Evolutionary conservation across 2,113 vertebrate species (phyloP).

Genomic region (Arvicanthis niloticus): DNA sequence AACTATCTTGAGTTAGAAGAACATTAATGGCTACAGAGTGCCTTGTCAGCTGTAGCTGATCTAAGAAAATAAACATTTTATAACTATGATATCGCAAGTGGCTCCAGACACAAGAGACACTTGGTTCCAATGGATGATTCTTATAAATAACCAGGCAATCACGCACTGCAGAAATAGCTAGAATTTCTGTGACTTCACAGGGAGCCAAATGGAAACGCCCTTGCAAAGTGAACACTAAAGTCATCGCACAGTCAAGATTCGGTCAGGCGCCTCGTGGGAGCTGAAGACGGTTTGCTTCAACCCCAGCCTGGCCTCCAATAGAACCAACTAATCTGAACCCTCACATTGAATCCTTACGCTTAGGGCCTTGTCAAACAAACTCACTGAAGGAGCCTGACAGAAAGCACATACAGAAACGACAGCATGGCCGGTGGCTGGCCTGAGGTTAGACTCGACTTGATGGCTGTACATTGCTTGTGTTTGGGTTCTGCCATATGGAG

Average conservation of each 20-base stretch:
- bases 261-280: not conserved
- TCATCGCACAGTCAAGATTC: not conserved
- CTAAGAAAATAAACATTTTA: conserved; percentile 75
- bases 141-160: conserved; percentile 66
- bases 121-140: conserved; percentile 29
- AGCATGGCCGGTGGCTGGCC: not conserved
- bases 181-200: conserved; percentile 54
- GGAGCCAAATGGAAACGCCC: conserved; percentile 60
- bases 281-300: not conserved
- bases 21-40: conserved; percentile 70
- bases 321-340: not conserved
- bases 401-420: not conserved
- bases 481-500: not conserved
- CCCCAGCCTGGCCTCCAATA: not conserved
- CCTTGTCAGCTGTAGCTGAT: conserved; percentile 75
- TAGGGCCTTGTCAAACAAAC: not conserved
- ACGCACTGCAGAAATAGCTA: conserved; percentile 69
- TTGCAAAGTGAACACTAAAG: conserved; percentile 53
- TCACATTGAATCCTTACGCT: conserved; percentile 10
- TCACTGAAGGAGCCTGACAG: not conserved
- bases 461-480: accelerated
- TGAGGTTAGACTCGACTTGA: not conserved
- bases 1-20: conserved; percentile 75
- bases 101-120: conserved; percentile 55
- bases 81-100: conserved; percentile 65